These are phyloP conservation scores for Drosophila fulvimacula DNA, from an alignment of 2,888 invertebrate species.

Conservation along the genomic window DNA sequence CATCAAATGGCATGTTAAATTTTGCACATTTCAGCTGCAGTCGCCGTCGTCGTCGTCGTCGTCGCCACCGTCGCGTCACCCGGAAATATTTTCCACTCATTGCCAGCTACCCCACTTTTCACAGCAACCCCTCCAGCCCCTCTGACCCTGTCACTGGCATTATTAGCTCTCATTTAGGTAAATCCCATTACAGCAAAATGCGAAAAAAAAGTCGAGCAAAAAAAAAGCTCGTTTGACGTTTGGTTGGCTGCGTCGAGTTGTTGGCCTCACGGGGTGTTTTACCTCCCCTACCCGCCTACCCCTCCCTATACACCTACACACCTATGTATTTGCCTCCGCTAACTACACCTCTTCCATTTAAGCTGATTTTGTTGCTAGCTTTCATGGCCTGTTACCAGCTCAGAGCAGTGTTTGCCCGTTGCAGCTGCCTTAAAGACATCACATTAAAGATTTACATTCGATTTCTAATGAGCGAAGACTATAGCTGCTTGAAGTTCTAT, in stretches of 20 bases:
- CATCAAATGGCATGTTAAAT: slow-evolving; percentile 78
- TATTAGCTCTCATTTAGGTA: slow-evolving; percentile 80
- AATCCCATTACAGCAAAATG: slow-evolving; percentile 69
- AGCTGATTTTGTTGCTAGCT: slow-evolving; percentile 4
- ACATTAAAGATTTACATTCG: neutral
- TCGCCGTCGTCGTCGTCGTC: slow-evolving; percentile 11
- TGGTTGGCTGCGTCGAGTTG: slow-evolving; percentile 67
- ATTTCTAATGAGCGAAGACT: neutral
- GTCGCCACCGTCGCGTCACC: slow-evolving; percentile 45
- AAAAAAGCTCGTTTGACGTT: slow-evolving; percentile 65
- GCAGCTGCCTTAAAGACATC: slow-evolving; percentile 4
- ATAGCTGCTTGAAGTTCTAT: neutral
- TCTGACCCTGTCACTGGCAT: slow-evolving; percentile 47
- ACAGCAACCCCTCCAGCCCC: neutral
- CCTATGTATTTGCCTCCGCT: neutral
- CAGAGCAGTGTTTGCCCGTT: slow-evolving; percentile 11
- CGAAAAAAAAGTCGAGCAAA: slow-evolving; percentile 15
- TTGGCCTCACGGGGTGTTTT: slow-evolving; percentile 56
- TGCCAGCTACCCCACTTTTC: slow-evolving; percentile 29
- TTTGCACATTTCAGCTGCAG: slow-evolving; percentile 53
- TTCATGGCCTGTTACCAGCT: slow-evolving; percentile 45
- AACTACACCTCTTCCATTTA: neutral
- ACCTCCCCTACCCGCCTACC: neutral
- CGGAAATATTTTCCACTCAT: slow-evolving; percentile 77
- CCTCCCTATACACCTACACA: neutral